Evolutionary conservation across 2,888 invertebrate genomes (phyloP), one percentile per base, ranked within the genome.

Genomic region (Microdon myrmicae): DNA sequence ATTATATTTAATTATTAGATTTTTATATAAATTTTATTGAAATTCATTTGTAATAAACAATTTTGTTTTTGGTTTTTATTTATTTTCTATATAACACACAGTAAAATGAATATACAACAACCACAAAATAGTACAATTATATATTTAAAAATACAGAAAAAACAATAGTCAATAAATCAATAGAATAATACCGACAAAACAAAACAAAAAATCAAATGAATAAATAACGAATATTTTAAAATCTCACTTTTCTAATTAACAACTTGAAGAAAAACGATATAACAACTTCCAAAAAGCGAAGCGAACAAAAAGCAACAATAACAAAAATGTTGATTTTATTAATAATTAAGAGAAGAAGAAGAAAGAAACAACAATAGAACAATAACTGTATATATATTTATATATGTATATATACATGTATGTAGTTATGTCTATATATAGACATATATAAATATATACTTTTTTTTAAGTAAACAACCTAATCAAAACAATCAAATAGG

Each of bases 81-180:
- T 13, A 12, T 32, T 25, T 32, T 45, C 9, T 60, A 48, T 60
- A 55, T 26, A 54, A 47, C 35, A 48, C 43, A 47, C 60, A 54
- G 43, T 54, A 41, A 47, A 66, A 64, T 19, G 17, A 23, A 16
- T 53, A 38, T 47, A 48, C 25, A 67, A 49, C 51, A 55, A 60
- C 43, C 41, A 66, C 37, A 58, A 67, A 51, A 51, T 68, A 67
- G 60, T 61, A 66, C 67, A 66, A 67, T 58, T 60, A 67, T 67
- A 67, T 60, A 68, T 61, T 54, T 51, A 59, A 48, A 45, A 22
- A 26, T 29, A 39, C 32, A 34, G 47, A 38, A 51, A 44, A 47
- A 56, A 45, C 61, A 64, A 64, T 64, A 64, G 64, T 58, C 64
- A 64, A 64, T 64, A 64, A 53, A 56, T 17, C 64, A 64, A 64